Conservation (phyloP, 2,113 vertebrate genomes). For the Ia io region DNA sequence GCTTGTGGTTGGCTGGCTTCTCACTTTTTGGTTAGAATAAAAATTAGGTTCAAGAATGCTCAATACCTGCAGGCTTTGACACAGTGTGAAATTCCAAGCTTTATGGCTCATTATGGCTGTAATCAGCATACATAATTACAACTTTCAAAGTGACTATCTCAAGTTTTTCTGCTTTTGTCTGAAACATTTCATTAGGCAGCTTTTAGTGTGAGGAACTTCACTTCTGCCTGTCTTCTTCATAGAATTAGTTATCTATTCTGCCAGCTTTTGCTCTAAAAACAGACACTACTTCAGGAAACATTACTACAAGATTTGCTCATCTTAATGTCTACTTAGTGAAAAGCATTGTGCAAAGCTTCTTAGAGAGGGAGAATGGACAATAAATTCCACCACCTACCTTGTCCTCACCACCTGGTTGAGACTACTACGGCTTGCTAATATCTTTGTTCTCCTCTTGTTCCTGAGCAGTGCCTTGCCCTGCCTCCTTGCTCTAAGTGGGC, state of each 20-base stretch:
- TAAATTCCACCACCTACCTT: background rate
- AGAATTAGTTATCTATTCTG: slow-evolving; percentile 9
- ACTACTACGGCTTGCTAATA: background rate
- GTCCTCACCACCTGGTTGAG: background rate
- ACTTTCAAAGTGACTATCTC: slow-evolving; percentile 35
- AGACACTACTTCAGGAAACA: background rate
- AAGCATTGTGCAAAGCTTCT: background rate
- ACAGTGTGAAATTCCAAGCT: slow-evolving; percentile 26
- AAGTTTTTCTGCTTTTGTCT: slow-evolving; percentile 20
- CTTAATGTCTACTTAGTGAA: slow-evolving; percentile 16
- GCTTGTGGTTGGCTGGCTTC: slow-evolving; percentile 11
- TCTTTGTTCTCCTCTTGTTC: background rate
- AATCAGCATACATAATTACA: slow-evolving; percentile 43
- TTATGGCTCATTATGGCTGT: slow-evolving; percentile 27
- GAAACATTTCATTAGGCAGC: background rate
- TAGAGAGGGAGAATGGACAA: background rate
- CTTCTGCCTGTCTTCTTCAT: background rate
- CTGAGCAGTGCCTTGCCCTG: background rate
- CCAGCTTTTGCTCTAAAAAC: slow-evolving; percentile 25
- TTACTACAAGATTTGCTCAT: background rate
- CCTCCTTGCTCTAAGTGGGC: background rate
- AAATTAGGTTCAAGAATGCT: slow-evolving; percentile 37
- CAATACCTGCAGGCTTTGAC: slow-evolving; percentile 26
- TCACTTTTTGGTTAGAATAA: slow-evolving; percentile 52
- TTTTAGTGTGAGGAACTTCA: slow-evolving; percentile 34